Evolutionary conservation across 2,888 invertebrate species (phyloP).

Genomic region (Callyntrura guangdongensis): DNA sequence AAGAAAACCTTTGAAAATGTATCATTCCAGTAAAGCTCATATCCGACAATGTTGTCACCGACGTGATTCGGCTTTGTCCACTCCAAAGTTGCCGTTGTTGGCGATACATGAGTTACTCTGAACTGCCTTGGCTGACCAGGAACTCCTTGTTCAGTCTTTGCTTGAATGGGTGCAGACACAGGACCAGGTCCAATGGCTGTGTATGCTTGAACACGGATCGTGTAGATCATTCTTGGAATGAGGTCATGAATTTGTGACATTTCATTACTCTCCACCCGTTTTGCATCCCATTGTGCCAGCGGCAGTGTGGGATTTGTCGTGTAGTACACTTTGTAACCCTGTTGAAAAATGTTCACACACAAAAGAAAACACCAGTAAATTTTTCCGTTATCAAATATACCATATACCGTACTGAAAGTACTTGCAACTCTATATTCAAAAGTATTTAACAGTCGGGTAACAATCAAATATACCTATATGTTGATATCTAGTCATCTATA

Average conservation of each 20-base stretch:
- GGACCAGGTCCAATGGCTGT: slow-evolving; percentile 98
- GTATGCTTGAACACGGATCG: slow-evolving; percentile 96
- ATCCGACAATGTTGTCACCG: slow-evolving; percentile 96
- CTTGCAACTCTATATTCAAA: no score
- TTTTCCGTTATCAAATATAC: no score
- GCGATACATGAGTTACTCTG: slow-evolving; percentile 94
- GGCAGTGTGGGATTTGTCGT: slow-evolving; percentile 95
- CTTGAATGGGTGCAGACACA: slow-evolving; percentile 97
- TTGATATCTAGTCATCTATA: no score
- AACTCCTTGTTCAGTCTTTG: slow-evolving; percentile 98
- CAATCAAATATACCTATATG: no score
- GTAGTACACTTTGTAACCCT: slow-evolving; percentile 99
- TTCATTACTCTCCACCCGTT: slow-evolving; percentile 97
- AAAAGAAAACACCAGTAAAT: slow-evolving; percentile 10
- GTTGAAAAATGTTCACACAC: slow-evolving; percentile 81
- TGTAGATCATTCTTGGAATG: slow-evolving; percentile 96
- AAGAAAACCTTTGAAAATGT: slow-evolving; percentile 92
- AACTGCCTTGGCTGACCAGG: slow-evolving; percentile 96
- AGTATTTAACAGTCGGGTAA: no score
- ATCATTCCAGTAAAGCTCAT: slow-evolving; percentile 99
- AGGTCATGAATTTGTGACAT: slow-evolving; percentile 97
- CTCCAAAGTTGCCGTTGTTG: slow-evolving; percentile 95
- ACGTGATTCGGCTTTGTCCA: slow-evolving; percentile 97
- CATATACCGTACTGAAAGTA: no score
- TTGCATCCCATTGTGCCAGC: slow-evolving; percentile 96